Evolutionary conservation across 2,113 vertebrate species (phyloP).

Genomic region (Ranitomeya variabilis): DNA sequence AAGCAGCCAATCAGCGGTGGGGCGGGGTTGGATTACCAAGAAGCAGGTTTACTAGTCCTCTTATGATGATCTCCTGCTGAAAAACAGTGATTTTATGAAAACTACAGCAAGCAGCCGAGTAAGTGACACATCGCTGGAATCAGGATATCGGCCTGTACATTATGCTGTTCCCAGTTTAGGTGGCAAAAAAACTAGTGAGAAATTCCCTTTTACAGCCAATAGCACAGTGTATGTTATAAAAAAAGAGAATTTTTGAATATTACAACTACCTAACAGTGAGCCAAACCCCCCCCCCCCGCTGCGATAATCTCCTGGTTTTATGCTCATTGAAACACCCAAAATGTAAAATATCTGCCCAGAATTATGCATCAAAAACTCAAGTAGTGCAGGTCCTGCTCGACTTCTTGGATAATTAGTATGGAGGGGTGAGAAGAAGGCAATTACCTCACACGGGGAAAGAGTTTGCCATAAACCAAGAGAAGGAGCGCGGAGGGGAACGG

Average conservation of each 20-base stretch:
- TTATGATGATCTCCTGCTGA: too few relatives aligned
- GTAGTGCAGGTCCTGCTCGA: not conserved
- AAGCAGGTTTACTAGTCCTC: too few relatives aligned
- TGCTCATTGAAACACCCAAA: not conserved
- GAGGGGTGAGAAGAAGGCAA: too few relatives aligned
- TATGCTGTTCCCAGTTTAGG: too few relatives aligned
- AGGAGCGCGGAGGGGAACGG: not conserved
- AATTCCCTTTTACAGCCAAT: not conserved
- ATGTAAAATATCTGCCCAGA: slow-evolving; percentile 1
- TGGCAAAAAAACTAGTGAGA: too few relatives aligned
- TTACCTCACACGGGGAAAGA: slow-evolving; percentile 5
- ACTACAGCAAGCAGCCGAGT: too few relatives aligned
- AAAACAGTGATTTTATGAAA: too few relatives aligned
- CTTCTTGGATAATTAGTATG: slow-evolving; percentile 15
- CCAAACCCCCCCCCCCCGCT: not conserved
- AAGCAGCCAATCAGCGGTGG: too few relatives aligned
- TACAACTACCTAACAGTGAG: not conserved
- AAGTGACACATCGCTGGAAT: too few relatives aligned
- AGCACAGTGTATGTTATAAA: not conserved
- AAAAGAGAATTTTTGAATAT: not conserved
- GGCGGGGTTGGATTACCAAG: too few relatives aligned
- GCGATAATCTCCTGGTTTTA: slow-evolving; percentile 18
- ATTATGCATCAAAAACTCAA: slow-evolving; percentile 7
- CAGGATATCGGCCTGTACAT: too few relatives aligned
- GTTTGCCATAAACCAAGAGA: not conserved